These are phyloP conservation scores for Phallusia fumigata DNA, from an alignment of 23 tunicate species.

Conservation along the genomic window DNA sequence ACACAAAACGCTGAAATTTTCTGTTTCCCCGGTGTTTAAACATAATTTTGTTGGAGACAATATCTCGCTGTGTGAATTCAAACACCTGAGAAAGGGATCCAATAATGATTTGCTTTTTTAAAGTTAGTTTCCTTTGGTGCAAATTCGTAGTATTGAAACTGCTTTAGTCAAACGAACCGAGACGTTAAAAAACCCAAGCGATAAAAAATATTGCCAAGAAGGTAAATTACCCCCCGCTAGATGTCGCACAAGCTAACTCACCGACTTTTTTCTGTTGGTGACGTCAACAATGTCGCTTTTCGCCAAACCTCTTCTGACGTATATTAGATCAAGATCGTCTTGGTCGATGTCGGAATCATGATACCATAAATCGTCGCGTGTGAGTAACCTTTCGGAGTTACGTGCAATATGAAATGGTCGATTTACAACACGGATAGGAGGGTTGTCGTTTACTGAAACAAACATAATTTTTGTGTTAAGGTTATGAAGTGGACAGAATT, in stretches of 20 bases:
- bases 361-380: constrained; percentile 80
- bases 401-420: constrained; percentile 51
- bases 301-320: constrained; percentile 56
- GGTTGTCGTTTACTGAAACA: constrained; percentile 75
- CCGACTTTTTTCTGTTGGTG: constrained; percentile 23
- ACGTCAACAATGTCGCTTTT: constrained; percentile 75
- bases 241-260: not conserved
- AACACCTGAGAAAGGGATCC: constrained; percentile 47
- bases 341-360: constrained; percentile 66
- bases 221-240: too few relatives aligned
- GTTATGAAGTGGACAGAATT: not conserved
- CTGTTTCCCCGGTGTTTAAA: constrained; percentile 61
- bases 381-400: constrained; percentile 59
- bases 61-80: constrained; percentile 71
- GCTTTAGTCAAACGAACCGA: too few relatives aligned
- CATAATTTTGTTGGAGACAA: constrained; percentile 42
- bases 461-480: not conserved
- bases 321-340: constrained; percentile 50
- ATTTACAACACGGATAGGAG: constrained; percentile 59
- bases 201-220: too few relatives aligned
- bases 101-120: too few relatives aligned
- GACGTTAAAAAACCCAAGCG: too few relatives aligned
- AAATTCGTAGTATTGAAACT: too few relatives aligned
- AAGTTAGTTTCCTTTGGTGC: too few relatives aligned
- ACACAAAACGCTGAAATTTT: constrained; percentile 75